Conservation (phyloP, 1,140 invertebrate species). For the Drosophila tropicalis region DNA sequence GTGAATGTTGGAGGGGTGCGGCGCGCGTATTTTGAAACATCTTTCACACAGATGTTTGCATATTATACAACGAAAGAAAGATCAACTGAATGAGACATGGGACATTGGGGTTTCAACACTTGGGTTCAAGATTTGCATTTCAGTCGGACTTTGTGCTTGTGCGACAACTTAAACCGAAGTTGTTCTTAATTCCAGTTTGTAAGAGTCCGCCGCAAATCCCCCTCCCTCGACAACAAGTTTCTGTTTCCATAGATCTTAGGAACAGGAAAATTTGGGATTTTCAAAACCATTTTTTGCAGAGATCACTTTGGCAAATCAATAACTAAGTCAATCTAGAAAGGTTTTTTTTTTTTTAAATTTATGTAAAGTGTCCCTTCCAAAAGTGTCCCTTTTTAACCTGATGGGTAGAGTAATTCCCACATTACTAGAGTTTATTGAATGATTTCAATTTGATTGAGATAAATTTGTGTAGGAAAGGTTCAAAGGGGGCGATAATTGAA, state of each 20-base stretch:
- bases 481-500: constrained; percentile 46
- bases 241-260: neutral
- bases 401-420: neutral
- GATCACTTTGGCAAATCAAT: too few species aligned
- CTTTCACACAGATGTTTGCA: constrained; percentile 57
- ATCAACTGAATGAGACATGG: constrained; percentile 24
- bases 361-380: too few species aligned
- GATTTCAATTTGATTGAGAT: neutral
- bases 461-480: neutral
- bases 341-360: too few species aligned
- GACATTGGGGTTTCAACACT: constrained; percentile 51
- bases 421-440: neutral
- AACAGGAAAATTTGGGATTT: neutral
- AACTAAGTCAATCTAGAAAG: too few species aligned
- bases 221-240: neutral
- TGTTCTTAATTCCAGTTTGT: neutral
- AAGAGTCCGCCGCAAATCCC: neutral
- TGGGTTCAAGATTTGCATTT: constrained; percentile 32
- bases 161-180: constrained; percentile 1
- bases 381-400: too few species aligned
- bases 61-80: constrained; percentile 39
- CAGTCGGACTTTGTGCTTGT: constrained; percentile 42
- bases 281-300: too few species aligned
- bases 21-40: constrained; percentile 38
- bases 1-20: neutral